Evolutionary conservation across 2,797 vertebrate genomes (phyloP).

Genomic region (Peromyscus attwateri): DNA sequence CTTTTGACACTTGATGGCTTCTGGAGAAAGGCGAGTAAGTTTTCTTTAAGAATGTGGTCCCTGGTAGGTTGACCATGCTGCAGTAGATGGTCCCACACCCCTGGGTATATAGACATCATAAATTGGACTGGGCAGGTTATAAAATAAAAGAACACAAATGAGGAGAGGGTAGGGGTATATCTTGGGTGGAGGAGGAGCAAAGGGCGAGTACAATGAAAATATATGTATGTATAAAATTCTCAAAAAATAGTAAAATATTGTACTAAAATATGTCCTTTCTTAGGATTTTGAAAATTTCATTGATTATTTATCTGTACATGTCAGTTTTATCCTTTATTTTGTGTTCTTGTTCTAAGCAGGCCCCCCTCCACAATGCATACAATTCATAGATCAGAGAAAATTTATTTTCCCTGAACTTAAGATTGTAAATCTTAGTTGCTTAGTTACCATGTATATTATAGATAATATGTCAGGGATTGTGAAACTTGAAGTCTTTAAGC

Average conservation of each 20-base stretch:
- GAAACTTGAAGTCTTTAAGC: not conserved
- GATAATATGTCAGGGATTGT: conserved; percentile 28
- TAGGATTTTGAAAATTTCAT: not conserved
- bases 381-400: not conserved
- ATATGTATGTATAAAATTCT: not conserved
- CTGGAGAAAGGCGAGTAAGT: not conserved
- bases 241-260: not conserved
- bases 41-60: not conserved
- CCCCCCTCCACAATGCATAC: not conserved
- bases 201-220: not conserved
- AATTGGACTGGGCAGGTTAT: not conserved
- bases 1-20: not conserved
- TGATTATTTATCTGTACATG: not conserved
- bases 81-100: not conserved
- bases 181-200: not conserved
- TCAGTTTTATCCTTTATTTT: conserved; percentile 41
- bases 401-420: conserved; percentile 7
- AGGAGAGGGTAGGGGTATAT: not conserved
- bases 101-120: not conserved
- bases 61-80: not conserved
- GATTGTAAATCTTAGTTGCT: not conserved
- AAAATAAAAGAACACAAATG: not conserved
- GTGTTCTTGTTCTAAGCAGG: not conserved
- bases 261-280: not conserved
- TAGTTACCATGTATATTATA: not conserved